Percentiles rank a stretch among this genome's conserved stretches.
Evolutionary conservation across 1,140 invertebrate genomes (phyloP).

Genomic region (Drosophila truncata): DNA sequence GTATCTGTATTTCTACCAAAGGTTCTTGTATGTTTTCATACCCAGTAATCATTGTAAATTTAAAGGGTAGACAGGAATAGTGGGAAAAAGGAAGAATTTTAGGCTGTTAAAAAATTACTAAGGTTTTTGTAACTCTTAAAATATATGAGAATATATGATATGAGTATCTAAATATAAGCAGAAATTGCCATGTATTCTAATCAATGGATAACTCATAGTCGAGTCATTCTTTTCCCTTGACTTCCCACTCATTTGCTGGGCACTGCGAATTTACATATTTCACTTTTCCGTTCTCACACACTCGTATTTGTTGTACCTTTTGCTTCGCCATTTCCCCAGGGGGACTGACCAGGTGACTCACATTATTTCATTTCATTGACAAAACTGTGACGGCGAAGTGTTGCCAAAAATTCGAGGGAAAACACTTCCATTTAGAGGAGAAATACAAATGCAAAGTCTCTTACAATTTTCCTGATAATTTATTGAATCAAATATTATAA

Average conservation of each 20-base stretch:
- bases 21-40: conserved; percentile 11
- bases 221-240: background rate
- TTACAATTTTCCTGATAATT: background rate
- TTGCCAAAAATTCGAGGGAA: conserved; percentile 19
- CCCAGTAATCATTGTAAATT: background rate
- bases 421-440: background rate
- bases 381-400: conserved; percentile 25
- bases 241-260: conserved; percentile 6
- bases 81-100: too few species aligned
- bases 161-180: background rate
- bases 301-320: conserved; percentile 32
- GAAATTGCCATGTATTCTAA: background rate
- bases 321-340: conserved; percentile 21
- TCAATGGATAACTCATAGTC: background rate
- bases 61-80: background rate
- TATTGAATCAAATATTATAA: background rate
- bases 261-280: conserved; percentile 39
- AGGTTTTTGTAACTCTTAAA: too few species aligned
- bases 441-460: background rate
- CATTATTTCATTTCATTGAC: conserved; percentile 45
- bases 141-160: too few species aligned
- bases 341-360: conserved; percentile 51
- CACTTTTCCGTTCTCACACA: conserved; percentile 56
- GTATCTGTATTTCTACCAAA: conserved; percentile 41
- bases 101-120: too few species aligned